phyloP scores from a whole-genome alignment of 2,113 vertebrate genomes.

The Hucho hucho region DNA sequence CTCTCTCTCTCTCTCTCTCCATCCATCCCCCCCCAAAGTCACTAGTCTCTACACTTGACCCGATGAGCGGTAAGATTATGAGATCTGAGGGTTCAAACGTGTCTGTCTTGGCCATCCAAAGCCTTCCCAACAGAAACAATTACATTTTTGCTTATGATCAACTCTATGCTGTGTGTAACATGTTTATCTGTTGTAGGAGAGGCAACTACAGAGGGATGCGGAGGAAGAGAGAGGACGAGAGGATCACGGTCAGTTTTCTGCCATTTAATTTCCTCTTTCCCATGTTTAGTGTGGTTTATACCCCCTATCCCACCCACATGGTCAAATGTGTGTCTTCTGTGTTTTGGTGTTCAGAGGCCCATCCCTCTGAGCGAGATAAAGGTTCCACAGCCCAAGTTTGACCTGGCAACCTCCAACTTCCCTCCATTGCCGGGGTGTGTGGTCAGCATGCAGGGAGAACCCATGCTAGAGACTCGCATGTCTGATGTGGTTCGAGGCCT shows the following conservation, averaged over 20 bases:
- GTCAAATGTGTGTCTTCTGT: not conserved
- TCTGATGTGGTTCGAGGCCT: conserved; percentile 91
- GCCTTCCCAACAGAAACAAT: not conserved
- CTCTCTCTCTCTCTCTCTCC: not conserved
- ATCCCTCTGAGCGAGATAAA: conserved; percentile 78
- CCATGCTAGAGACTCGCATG: conserved; percentile 86
- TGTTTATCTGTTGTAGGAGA: conserved; percentile 72
- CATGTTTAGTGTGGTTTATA: not conserved
- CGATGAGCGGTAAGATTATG: conserved; percentile 20
- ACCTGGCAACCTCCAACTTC: conserved; percentile 91
- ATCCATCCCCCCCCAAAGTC: not conserved
- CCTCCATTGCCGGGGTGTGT: conserved; percentile 92
- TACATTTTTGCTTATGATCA: not conserved
- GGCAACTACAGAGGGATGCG: conserved; percentile 82
- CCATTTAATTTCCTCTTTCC: not conserved
- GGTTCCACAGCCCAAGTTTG: conserved; percentile 87
- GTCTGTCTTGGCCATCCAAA: not conserved
- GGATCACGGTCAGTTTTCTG: conserved; percentile 72
- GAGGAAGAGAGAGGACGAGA: conserved; percentile 88
- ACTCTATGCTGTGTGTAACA: not conserved
- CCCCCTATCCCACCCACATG: not conserved
- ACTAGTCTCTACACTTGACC: conserved; percentile 3
- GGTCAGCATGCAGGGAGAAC: conserved; percentile 79
- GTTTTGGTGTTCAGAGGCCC: conserved; percentile 70
- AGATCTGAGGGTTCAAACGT: conserved; percentile 10